Conservation (phyloP, 2,888 invertebrate species). For the Trichogramma dendrolimi region DNA sequence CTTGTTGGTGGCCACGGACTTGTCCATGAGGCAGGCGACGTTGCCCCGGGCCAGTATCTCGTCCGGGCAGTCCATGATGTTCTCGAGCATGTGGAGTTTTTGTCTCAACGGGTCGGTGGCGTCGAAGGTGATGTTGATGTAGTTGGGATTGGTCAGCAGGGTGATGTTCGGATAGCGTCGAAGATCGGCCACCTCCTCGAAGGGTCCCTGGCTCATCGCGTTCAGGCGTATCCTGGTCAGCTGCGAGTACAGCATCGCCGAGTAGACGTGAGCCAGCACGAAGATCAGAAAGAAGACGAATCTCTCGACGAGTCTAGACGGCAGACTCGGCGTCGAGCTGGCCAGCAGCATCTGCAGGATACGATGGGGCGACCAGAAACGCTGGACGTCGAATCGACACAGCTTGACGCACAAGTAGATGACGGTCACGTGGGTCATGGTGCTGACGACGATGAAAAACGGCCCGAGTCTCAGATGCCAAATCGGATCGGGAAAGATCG, state of each 20-base stretch:
- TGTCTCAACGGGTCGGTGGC: not conserved
- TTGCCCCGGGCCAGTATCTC: conserved; percentile 5
- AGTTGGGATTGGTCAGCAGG: not conserved
- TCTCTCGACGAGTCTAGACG: conserved; percentile 2
- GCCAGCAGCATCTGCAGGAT: conserved; percentile 23
- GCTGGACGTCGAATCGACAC: conserved; percentile 13
- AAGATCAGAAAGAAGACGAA: conserved; percentile 1
- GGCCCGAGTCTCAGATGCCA: not conserved
- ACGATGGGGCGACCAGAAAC: conserved; percentile 21
- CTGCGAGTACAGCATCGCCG: conserved; percentile 16
- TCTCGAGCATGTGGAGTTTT: not conserved
- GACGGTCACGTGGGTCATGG: not conserved
- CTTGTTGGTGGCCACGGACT: not conserved
- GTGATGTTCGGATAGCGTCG: not conserved
- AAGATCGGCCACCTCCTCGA: conserved; percentile 9
- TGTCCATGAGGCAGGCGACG: conserved; percentile 20
- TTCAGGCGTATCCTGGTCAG: conserved; percentile 3
- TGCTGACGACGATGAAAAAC: not conserved
- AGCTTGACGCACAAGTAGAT: conserved; percentile 13
- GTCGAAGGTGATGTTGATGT: not conserved
- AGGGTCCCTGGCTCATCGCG: not conserved
- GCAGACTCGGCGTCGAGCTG: not conserved
- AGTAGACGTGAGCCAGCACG: conserved; percentile 6
- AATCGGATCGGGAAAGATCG: conserved; percentile 9
- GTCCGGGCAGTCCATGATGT: not conserved